Base-by-base conservation (phyloP, 2,888 invertebrate genomes). In the Plebejus melissa region DNA sequence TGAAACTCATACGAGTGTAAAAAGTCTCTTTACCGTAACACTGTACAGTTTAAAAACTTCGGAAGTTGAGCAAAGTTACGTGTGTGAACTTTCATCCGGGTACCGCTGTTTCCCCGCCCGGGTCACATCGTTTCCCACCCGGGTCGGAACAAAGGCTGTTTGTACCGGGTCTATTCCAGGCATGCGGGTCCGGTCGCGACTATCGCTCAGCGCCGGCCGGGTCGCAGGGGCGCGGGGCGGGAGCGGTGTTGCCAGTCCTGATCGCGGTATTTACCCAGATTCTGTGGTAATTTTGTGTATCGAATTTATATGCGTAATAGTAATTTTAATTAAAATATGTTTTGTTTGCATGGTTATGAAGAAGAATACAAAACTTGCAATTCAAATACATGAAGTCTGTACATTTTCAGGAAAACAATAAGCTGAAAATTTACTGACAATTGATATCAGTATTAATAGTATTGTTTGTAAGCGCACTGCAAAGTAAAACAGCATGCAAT, bases 211-310 rank as follows among this genome's bases (percentile, higher is more conserved):
- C 83, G 79, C 79, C 82, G 86, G 85, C 85, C 85, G 86, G 91
- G 91, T 90, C 90, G 90, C 81, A 87, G 90, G 88, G 90, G 89
- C 82, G 86, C 85, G 90, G 86, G 88, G 88, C 81, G 87, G 82
- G 81, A 76, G 41, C 76, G 76, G 77, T 83, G 86, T 86, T 90
- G 87, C 90, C 84, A 87, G 80, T 80, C 77, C 79, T 74, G 75
- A 72, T 74, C 74, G 76, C 75, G 13, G 78, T 77, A 79, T 77
- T 79, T 78, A 78, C 77, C 77, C 79, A 70, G 80, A 80, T 78
- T 77, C 50, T 76, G 69, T 79, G 83, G 81, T 80, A 80, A 79
- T 80, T 76, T 78, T 60, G 11, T 28, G 28, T 9, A 11, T 46
- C 9, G 3, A 46, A 46, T 41, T 60, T 22, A 60, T 9, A 28